phyloP scores from a whole-genome alignment of 2,797 vertebrate genomes.

The Jordanella pulchra region DNA sequence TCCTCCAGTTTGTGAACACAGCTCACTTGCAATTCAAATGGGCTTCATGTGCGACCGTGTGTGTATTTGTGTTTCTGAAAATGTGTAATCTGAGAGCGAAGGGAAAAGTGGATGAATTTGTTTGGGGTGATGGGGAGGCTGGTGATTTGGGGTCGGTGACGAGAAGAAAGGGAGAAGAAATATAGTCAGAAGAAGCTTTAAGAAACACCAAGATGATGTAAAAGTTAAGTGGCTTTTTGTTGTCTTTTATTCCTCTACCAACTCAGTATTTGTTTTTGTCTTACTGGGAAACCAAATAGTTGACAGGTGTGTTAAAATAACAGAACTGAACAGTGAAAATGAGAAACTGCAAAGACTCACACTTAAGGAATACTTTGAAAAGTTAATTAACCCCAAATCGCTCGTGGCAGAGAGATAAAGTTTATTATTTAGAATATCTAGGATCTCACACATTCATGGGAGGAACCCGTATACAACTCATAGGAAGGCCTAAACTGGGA shows the following conservation, averaged over 20 bases:
- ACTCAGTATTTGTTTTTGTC: neutral
- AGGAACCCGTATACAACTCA: neutral
- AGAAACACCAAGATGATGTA: slow-evolving; percentile 52
- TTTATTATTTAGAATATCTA: neutral
- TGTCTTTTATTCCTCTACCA: neutral
- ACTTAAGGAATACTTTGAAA: neutral
- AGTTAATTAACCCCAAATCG: neutral
- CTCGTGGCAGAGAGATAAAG: neutral
- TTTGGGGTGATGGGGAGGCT: slow-evolving; percentile 62
- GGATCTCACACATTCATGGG: neutral
- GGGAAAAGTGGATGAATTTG: slow-evolving; percentile 60
- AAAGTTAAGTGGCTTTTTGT: slow-evolving; percentile 49
- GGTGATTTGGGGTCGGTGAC: slow-evolving; percentile 59
- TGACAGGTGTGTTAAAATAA: slow-evolving; percentile 3
- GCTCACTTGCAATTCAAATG: slow-evolving; percentile 71
- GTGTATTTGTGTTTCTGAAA: slow-evolving; percentile 52
- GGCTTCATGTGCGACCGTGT: slow-evolving; percentile 59
- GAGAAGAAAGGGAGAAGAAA: slow-evolving; percentile 33
- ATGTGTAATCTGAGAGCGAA: slow-evolving; percentile 65
- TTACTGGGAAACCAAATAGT: neutral
- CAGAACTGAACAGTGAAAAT: neutral
- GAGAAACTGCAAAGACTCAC: neutral
- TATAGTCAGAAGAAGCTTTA: slow-evolving; percentile 38
- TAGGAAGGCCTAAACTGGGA: neutral
- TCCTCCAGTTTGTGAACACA: slow-evolving; percentile 48